Evolutionary conservation across 2,797 vertebrate species (phyloP).

Genomic region (Triplophysa yarkandensis): DNA sequence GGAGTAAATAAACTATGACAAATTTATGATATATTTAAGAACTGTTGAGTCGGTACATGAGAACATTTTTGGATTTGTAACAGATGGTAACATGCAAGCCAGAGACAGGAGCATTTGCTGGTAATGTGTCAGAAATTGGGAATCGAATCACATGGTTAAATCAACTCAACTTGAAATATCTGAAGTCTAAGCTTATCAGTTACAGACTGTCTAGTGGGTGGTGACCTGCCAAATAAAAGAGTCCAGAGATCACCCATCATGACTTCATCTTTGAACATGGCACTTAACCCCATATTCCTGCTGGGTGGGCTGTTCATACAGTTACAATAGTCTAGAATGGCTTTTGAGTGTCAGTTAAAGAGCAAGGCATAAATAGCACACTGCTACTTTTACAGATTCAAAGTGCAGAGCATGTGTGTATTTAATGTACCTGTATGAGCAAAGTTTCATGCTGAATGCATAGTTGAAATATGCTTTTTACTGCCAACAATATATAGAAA

Average conservation of each 20-base stretch:
- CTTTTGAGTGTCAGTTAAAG: conserved; percentile 28
- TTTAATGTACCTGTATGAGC: background rate
- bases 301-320: background rate
- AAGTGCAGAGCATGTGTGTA: background rate
- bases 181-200: background rate
- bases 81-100: background rate
- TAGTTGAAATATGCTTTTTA: background rate
- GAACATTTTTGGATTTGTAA: background rate
- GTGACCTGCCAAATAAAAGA: conserved; percentile 19
- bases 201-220: background rate
- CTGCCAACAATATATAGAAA: background rate
- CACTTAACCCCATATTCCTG: conserved; percentile 24
- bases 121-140: background rate
- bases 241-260: background rate
- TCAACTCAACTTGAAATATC: conserved; percentile 4
- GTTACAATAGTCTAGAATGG: background rate
- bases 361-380: conserved; percentile 9
- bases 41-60: background rate
- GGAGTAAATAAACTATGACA: background rate
- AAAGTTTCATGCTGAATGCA: background rate
- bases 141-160: background rate
- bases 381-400: background rate
- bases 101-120: background rate
- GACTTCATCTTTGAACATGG: conserved; percentile 24
- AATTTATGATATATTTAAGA: background rate